Conservation (phyloP, 2,888 invertebrate species). For the Drosophila leonis region DNA sequence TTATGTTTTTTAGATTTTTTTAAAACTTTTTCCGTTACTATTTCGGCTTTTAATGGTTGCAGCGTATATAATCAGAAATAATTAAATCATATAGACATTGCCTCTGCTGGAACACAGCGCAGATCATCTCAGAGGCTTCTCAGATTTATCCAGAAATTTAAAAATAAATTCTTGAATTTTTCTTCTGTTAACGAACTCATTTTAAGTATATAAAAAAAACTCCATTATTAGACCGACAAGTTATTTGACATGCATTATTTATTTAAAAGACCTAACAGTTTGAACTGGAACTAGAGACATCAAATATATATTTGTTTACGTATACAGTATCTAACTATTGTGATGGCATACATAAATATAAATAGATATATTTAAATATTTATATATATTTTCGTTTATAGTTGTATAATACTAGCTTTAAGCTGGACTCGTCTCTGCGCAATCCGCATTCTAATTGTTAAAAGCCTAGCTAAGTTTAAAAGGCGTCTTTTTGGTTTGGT, state of each 20-base stretch:
- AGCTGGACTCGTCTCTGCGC: slow-evolving; percentile 25
- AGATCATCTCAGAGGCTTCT: too few relatives aligned
- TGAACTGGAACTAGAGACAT: slow-evolving; percentile 38
- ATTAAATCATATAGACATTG: too few relatives aligned
- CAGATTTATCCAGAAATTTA: too few relatives aligned
- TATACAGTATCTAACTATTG: slow-evolving; percentile 39
- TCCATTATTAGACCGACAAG: too few relatives aligned
- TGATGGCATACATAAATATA: slow-evolving; percentile 38
- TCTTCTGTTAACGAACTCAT: too few relatives aligned
- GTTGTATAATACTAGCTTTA: slow-evolving; percentile 53
- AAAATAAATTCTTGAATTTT: too few relatives aligned
- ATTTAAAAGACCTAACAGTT: slow-evolving; percentile 26
- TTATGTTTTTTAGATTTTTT: neutral
- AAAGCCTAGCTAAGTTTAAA: slow-evolving; percentile 55
- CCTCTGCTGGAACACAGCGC: too few relatives aligned
- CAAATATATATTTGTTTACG: slow-evolving; percentile 32
- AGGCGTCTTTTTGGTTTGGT: slow-evolving; percentile 19
- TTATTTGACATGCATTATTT: slow-evolving; percentile 23
- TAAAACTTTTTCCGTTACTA: too few relatives aligned
- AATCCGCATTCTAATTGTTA: slow-evolving; percentile 27
- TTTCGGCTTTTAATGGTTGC: too few relatives aligned
- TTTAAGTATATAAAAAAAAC: too few relatives aligned
- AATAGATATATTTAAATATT: slow-evolving; percentile 13
- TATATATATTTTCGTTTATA: slow-evolving; percentile 9
- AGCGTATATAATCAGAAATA: too few relatives aligned